Evolutionary conservation across 2,888 invertebrate species (phyloP), one percentile per base, ranked within the genome.

Genomic region (Agrotis ipsilon): DNA sequence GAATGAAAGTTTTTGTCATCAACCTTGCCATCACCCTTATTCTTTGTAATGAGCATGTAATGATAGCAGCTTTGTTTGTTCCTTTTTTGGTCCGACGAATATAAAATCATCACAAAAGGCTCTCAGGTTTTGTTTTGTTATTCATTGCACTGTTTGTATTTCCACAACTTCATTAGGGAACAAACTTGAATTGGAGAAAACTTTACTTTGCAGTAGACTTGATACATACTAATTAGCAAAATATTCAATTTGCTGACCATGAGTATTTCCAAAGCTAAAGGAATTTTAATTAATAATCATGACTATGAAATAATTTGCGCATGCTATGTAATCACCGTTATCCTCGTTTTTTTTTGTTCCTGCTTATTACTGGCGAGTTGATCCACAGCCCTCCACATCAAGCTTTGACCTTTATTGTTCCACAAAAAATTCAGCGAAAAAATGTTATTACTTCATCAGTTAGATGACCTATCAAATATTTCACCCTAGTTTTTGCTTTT

Each of bases 1-100:
- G 68, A 82, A 75, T 72, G 75, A 81, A 86, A 85, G 70, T 78
- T 79, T 77, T 69, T 64, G 69, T 75, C 66, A 81, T 71, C 65
- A 70, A 73, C 72, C 51, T 64, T 55, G 57, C 62, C 58, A 59
- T 69, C 65, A 49, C 60, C 60, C 71, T 54, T 57, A 60, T 69
- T 54, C 58, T 73, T 69, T 69, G 74, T 76, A 80, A 81, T 72
- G 74, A 79, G 68, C 69, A 75, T 69, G 75, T 77, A 85, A 82
- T 70, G 65, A 75, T 59, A 57, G 19, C 62, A 49, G 58, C 39
- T 62, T 57, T 45, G 63, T 61, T 78, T 64, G 48, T 65, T 68
- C 70, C 39, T 52, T 51, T 55, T 62, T 55, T 70, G 27, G 45
- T 32, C 46, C 21, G 9, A 51, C 49, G 14, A 14, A 24, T 11